Evolutionary conservation across 2,888 invertebrate species (phyloP), one percentile per base, ranked within the genome.

Genomic region (Lumbricus terrestris): DNA sequence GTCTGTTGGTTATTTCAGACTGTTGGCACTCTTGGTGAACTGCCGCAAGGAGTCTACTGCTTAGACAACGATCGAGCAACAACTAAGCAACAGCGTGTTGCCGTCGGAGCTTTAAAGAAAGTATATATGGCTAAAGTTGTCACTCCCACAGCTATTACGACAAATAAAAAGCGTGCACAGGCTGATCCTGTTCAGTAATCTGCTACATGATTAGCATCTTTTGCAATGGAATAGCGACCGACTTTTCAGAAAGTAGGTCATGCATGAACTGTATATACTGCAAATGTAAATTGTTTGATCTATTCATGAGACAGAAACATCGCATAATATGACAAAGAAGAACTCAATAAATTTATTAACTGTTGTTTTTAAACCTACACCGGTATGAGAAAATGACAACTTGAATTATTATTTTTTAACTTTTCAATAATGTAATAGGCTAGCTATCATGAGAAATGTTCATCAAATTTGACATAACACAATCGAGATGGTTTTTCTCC

Each of bases 41-140:
- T 95, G 16, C 93, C 93, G 33, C 93, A 94, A 82, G 94, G 94
- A 90, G 95, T 95, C 15, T 95, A 95, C 92, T 94, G 94, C 90
- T 92, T 95, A 34, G 95, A 95, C 92, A 94, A 94, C 91, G 94
- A 94, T 90, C 91, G 90, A 23, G 82, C 91, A 11, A 92, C 92
- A 33, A 38, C 90, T 35, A 85, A 85, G 88, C 92, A 92, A 88
- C 94, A 94, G 1, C 92, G 92, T 89, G 92, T 95, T 13, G 94
- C 94, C 83, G 93, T 94, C 15, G 94, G 94, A 16, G 93, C 94
- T 38, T 93, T 92, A 89, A 93, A 92, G 85, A 93, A 92, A 88
- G 92, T 94, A 69, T 94, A 93, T 90, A 29, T 92, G 23, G 20
- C 37, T 4, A 85, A 85, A 16, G 37, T 37, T 15, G 37, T 23